Evolutionary conservation across 1,140 invertebrate genomes (phyloP), one percentile per base, ranked within the genome.

Genomic region (Sarcophaga peregrina): DNA sequence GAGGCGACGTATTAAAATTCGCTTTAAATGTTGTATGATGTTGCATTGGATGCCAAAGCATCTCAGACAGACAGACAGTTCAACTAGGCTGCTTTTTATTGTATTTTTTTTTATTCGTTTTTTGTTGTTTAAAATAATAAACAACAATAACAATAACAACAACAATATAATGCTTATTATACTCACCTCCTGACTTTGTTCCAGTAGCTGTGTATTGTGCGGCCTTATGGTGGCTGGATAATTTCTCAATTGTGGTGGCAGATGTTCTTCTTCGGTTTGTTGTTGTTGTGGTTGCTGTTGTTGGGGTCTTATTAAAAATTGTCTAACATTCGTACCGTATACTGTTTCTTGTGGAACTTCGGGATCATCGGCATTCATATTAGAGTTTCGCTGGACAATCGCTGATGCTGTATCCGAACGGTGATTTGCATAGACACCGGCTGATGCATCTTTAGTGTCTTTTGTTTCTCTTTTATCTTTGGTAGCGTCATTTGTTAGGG

Each of bases 171-270:
- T 37, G 25, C n/a, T n/a, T 50, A 54, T 17, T 20, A n/a, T 58
- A 85, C 88, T 88, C 83, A 90, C 88, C 88, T 90, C 88, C 80
- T 89, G 88, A 80, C 88, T 90, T 80, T 90, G 88, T 78, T 89
- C 87, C 72, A 90, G 84, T 81, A 88, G 72, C 58, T 90, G 88
- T 47, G 86, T 86, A 52, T 86, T 86, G 84, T 89, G 88, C 73
- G 88, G 88, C 45, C 88, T 82, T n/a, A 87, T 82, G 72, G 87
- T 87, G 75, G 87, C 86, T 9, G 85, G 87, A 83, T 86, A 90
- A 83, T 90, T 89, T 73, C 88, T 86, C 83, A 90, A 84, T 83
- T 90, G 88, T 45, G 85, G 88, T 78, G 87, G 87, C 84, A 87
- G 86, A 47, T 89, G 88, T 20, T 86, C 85, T 52, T 89, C 86